Evolutionary conservation across 2,797 vertebrate genomes (phyloP).

Genomic region (Microctenopoma lineatum): DNA sequence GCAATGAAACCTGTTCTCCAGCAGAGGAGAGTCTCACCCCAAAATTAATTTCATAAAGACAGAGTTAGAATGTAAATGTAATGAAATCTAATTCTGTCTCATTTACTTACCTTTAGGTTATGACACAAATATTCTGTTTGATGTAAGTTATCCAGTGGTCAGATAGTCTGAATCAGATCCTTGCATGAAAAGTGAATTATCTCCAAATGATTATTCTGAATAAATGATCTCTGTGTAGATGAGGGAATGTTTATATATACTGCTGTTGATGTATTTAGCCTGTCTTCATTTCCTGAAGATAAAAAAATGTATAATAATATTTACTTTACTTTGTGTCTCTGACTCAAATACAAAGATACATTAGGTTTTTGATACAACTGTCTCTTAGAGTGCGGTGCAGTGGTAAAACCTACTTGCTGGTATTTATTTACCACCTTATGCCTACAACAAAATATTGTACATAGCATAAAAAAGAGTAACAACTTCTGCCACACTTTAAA

Average conservation of each 20-base stretch:
- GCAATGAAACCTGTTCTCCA: slow-evolving; percentile 46
- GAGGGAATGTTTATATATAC: slow-evolving; percentile 3
- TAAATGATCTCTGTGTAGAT: slow-evolving; percentile 23
- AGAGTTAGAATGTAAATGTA: slow-evolving; percentile 28
- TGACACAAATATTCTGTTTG: slow-evolving; percentile 3
- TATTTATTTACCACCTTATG: too few species aligned
- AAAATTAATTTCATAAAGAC: slow-evolving; percentile 1
- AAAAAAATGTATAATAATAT: too few species aligned
- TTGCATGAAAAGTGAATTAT: slow-evolving; percentile 22
- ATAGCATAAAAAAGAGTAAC: too few species aligned
- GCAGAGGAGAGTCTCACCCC: slow-evolving; percentile 48
- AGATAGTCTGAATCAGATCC: not conserved
- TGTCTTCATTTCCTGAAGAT: slow-evolving; percentile 14
- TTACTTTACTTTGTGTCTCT: not conserved
- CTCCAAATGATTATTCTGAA: slow-evolving; percentile 5
- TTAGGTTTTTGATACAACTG: too few species aligned
- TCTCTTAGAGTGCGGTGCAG: too few species aligned
- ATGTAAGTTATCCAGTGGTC: not conserved
- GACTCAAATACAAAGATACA: too few species aligned
- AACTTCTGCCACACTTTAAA: too few species aligned
- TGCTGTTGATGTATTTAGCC: slow-evolving; percentile 4
- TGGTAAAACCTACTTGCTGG: too few species aligned
- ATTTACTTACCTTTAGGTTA: slow-evolving; percentile 27
- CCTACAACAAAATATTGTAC: too few species aligned
- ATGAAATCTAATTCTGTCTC: slow-evolving; percentile 1